These are phyloP conservation scores for Apteryx mantelli DNA, from an alignment of 2,113 vertebrate genomes.

Conservation along the genomic window DNA sequence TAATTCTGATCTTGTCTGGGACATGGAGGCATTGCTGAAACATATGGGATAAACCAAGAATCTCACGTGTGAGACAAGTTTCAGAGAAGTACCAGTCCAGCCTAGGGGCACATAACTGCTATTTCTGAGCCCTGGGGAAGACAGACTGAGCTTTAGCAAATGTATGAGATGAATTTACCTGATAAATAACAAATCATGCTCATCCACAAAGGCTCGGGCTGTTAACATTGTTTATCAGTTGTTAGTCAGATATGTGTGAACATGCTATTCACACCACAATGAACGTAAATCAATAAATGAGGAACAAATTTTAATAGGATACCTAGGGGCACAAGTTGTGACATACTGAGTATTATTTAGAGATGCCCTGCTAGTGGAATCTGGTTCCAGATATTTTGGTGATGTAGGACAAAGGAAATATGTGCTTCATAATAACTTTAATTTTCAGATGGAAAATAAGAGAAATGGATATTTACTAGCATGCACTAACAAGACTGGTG, in stretches of 20 bases:
- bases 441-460: conserved; percentile 51
- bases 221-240: conserved; percentile 21
- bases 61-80: not conserved
- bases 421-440: conserved; percentile 2
- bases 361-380: not conserved
- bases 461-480: not conserved
- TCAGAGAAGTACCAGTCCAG: not conserved
- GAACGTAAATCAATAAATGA: not conserved
- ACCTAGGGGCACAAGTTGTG: not conserved
- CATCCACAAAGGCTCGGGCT: not conserved
- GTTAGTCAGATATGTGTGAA: not conserved
- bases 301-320: not conserved
- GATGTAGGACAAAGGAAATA: not conserved
- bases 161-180: not conserved
- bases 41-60: rapidly evolving
- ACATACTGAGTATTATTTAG: not conserved
- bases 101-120: not conserved
- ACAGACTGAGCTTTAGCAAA: not conserved
- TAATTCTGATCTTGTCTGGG: not conserved
- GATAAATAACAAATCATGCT: conserved; percentile 38
- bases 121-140: conserved; percentile 7
- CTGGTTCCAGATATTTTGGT: not conserved
- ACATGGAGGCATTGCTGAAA: not conserved
- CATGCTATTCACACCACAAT: not conserved
- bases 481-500: conserved; percentile 26